A percentile compares a stretch with the other conserved stretches of the same genome.
These are phyloP conservation scores for Holothuria glaberrima DNA, from an alignment of 35 echinoderm and acorn worm species.

Conservation along the genomic window DNA sequence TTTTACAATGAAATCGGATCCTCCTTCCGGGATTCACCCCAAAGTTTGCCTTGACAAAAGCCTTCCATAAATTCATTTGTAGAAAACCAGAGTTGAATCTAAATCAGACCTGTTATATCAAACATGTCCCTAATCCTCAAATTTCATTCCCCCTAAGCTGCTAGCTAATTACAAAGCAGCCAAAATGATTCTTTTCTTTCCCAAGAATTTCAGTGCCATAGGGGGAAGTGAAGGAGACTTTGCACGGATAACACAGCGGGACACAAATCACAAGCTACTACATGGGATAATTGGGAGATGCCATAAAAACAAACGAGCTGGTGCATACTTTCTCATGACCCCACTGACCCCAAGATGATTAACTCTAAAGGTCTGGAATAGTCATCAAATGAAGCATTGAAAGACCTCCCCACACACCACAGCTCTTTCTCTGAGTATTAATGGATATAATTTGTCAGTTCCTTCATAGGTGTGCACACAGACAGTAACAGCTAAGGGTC, in stretches of 20 bases:
- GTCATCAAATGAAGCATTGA: constrained; percentile 52
- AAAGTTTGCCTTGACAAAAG: not conserved
- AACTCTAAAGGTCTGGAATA: constrained; percentile 62
- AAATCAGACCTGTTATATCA: constrained; percentile 51
- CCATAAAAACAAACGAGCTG: constrained; percentile 63
- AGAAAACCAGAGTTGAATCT: constrained; percentile 1
- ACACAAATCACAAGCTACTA: constrained; percentile 29
- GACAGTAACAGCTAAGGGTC: not conserved
- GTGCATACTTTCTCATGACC: constrained; percentile 66
- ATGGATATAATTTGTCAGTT: constrained; percentile 67
- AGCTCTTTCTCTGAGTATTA: constrained; percentile 30
- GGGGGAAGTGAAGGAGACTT: constrained; percentile 55
- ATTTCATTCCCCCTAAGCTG: constrained; percentile 54
- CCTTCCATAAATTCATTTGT: constrained; percentile 50
- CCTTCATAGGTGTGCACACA: constrained; percentile 18
- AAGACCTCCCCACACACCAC: constrained; percentile 58
- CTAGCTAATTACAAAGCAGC: constrained; percentile 66
- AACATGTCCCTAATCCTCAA: constrained; percentile 61
- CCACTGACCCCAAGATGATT: constrained; percentile 57
- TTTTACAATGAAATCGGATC: constrained; percentile 43
- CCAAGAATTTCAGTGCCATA: constrained; percentile 31
- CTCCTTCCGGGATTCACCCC: constrained; percentile 20
- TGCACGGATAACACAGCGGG: constrained; percentile 61
- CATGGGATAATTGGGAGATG: constrained; percentile 61
- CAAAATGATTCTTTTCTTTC: constrained; percentile 62